Evolutionary conservation across 2,113 vertebrate species (phyloP).

Genomic region (Paralichthys olivaceus): DNA sequence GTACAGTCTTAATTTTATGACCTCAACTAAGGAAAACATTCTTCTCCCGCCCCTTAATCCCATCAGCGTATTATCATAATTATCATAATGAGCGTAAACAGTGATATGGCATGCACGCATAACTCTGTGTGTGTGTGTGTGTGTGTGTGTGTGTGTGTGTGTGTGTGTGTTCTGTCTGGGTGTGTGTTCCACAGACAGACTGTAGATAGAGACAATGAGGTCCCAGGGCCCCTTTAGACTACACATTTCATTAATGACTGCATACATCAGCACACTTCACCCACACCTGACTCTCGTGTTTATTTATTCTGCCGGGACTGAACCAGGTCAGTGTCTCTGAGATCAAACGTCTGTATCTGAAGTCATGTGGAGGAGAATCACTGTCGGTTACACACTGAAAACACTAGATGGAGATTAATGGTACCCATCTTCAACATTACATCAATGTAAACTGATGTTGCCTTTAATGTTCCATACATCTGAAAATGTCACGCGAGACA

Average conservation of each 20-base stretch:
- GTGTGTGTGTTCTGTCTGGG: conserved; percentile 39
- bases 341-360: conserved; percentile 47
- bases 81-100: conserved; percentile 61
- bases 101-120: conserved; percentile 33
- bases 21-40: conserved; percentile 43
- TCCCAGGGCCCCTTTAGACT: conserved; percentile 68
- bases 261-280: conserved; percentile 66
- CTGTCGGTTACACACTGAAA: not conserved
- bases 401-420: not conserved
- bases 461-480: not conserved
- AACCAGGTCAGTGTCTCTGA: conserved; percentile 61
- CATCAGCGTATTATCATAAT: conserved; percentile 51
- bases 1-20: conserved; percentile 30
- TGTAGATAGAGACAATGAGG: conserved; percentile 45
- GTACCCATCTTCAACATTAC: not conserved
- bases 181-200: conserved; percentile 32
- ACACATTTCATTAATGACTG: conserved; percentile 76
- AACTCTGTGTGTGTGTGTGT: conserved; percentile 46
- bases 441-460: not conserved
- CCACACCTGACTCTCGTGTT: conserved; percentile 56
- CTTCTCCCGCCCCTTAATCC: conserved; percentile 24
- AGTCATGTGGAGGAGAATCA: conserved; percentile 14
- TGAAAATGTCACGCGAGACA: not conserved
- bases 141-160: conserved; percentile 51
- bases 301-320: conserved; percentile 63